Evolutionary conservation across 35 echinoderm and acorn worm genomes (phyloP).

Genomic region (Nesometra sesokonis): DNA sequence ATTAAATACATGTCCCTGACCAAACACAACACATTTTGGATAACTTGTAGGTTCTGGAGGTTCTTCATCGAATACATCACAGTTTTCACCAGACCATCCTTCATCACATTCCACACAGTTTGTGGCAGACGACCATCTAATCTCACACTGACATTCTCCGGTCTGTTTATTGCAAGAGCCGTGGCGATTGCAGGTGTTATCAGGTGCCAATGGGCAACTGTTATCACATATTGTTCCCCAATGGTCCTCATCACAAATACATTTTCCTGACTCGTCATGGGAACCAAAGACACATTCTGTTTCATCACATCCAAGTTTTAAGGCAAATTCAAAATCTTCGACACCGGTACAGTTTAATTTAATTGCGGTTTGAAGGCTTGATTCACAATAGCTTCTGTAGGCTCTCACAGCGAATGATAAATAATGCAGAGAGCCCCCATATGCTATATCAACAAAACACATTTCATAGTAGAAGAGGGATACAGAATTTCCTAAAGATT

Average conservation of each 20-base stretch:
- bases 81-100: constrained; percentile 66
- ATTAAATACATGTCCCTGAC: constrained; percentile 63
- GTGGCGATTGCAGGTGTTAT: constrained; percentile 50
- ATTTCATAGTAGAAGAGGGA: constrained; percentile 49
- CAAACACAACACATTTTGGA: constrained; percentile 54
- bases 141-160: constrained; percentile 62
- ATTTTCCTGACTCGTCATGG: constrained; percentile 25
- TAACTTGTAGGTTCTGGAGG: neutral
- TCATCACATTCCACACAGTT: constrained; percentile 55
- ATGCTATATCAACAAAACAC: constrained; percentile 45
- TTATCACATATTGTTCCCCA: constrained; percentile 53
- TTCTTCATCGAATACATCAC: constrained; percentile 4
- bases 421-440: neutral
- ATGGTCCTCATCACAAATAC: constrained; percentile 50
- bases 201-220: constrained; percentile 50
- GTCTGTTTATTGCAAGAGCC: constrained; percentile 50
- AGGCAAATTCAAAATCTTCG: constrained; percentile 23
- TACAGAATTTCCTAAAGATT: constrained; percentile 25
- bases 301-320: constrained; percentile 45
- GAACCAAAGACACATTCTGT: constrained; percentile 49
- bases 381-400: constrained; percentile 45
- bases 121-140: constrained; percentile 56
- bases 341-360: constrained; percentile 30
- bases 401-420: constrained; percentile 5
- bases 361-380: neutral